A percentile compares a stretch with the other conserved stretches of the same genome.
phyloP scores from a whole-genome alignment of 2,888 invertebrate species.

The Diabrotica balteata region DNA sequence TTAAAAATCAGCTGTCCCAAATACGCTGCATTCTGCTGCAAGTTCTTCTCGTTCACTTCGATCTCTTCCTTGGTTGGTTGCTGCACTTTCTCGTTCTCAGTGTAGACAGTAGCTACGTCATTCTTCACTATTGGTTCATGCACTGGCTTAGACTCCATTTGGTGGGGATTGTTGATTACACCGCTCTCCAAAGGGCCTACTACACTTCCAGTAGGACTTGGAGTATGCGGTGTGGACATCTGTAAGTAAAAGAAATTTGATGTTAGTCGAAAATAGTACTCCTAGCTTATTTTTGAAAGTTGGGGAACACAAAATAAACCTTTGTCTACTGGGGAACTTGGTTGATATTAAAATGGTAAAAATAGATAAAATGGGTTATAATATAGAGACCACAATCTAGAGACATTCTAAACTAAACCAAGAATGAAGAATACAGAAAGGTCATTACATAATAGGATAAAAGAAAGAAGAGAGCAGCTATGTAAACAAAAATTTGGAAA shows the following conservation, averaged over 20 bases:
- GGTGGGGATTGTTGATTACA: conserved; percentile 47
- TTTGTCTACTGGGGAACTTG: too few relatives aligned
- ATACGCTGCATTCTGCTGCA: conserved; percentile 68
- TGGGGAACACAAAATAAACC: too few relatives aligned
- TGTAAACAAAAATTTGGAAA: too few relatives aligned
- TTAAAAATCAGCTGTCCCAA: conserved; percentile 91
- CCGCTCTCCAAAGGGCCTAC: conserved; percentile 56
- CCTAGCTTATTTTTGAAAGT: too few relatives aligned
- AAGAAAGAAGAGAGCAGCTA: too few relatives aligned
- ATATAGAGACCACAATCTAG: too few relatives aligned
- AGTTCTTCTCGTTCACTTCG: conserved; percentile 67
- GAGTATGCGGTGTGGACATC: conserved; percentile 59
- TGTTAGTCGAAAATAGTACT: too few relatives aligned
- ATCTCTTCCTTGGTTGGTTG: conserved; percentile 65
- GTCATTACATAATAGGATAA: too few relatives aligned
- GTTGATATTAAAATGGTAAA: too few relatives aligned
- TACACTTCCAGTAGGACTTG: conserved; percentile 59
- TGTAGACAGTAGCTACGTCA: conserved; percentile 48
- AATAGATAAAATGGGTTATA: too few relatives aligned
- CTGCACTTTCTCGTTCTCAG: conserved; percentile 60
- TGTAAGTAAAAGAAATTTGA: conserved; percentile 30
- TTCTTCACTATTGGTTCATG: conserved; percentile 57
- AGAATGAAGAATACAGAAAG: too few relatives aligned
- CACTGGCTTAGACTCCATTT: conserved; percentile 41
- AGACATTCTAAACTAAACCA: too few relatives aligned